These are phyloP conservation scores for Streptopelia turtur DNA, from an alignment of 2,797 vertebrate species.

Conservation along the genomic window DNA sequence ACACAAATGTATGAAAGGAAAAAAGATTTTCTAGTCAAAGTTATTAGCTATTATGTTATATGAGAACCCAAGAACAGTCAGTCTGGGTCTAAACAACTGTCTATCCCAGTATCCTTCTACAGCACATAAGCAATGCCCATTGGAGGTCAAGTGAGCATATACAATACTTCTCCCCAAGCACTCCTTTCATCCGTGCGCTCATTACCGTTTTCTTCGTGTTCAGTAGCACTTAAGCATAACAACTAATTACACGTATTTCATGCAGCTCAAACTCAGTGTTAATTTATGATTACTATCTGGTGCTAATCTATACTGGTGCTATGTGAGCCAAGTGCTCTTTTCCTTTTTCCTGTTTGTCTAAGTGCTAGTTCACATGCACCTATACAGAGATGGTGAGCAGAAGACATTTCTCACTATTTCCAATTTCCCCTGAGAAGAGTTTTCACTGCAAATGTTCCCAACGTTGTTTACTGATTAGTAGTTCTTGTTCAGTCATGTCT, in stretches of 20 bases:
- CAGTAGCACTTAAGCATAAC: neutral
- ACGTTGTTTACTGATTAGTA: neutral
- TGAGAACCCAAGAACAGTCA: neutral
- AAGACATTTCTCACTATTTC: neutral
- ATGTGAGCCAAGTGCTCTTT: neutral
- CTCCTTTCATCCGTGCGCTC: neutral
- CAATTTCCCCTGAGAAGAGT: neutral
- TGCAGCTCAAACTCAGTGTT: neutral
- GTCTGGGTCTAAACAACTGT: neutral
- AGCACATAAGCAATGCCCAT: neutral
- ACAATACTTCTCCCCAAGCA: neutral
- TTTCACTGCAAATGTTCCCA: neutral
- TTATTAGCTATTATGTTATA: neutral
- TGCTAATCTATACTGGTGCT: neutral
- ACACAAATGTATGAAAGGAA: neutral
- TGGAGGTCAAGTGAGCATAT: neutral
- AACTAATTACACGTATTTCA: neutral
- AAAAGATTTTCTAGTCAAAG: neutral
- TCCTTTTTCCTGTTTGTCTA: neutral
- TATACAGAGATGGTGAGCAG: neutral
- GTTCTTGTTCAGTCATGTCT: neutral
- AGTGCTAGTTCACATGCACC: neutral
- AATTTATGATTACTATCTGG: neutral
- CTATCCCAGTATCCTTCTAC: neutral
- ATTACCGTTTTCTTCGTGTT: neutral